Percentiles rank a stretch among this genome's conserved stretches.
These are phyloP conservation scores for Apteryx owenii DNA, from an alignment of 2,113 vertebrate species.

Conservation along the genomic window DNA sequence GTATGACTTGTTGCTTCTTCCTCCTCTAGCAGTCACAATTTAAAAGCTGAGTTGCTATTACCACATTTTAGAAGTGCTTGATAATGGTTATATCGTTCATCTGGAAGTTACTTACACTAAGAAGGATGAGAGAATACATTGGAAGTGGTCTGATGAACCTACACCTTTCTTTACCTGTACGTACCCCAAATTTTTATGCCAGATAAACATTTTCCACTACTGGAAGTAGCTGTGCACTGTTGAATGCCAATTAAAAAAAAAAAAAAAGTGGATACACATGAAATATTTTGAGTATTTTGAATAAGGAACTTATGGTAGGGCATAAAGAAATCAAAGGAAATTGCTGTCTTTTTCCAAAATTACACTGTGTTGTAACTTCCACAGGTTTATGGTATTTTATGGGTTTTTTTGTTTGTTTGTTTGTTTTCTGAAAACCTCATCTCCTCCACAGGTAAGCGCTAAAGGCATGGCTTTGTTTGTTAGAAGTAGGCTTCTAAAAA, in stretches of 20 bases:
- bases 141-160: neutral
- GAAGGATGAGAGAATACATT: neutral
- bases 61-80: neutral
- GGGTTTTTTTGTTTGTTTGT: neutral
- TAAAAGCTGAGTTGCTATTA: neutral
- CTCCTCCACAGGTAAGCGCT: neutral
- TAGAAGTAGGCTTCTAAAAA: neutral
- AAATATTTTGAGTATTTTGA: neutral
- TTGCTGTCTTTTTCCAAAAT: neutral
- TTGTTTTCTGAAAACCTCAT: neutral
- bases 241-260: neutral
- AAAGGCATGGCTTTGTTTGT: neutral
- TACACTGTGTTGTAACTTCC: neutral
- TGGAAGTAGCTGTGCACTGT: neutral
- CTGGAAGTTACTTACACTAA: neutral
- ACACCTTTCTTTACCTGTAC: neutral
- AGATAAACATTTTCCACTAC: neutral
- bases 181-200: neutral
- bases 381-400: neutral
- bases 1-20: neutral
- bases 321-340: neutral
- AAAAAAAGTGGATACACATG: neutral
- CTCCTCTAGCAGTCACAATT: neutral
- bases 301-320: neutral
- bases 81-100: neutral